Conservation (phyloP, 2,797 vertebrate species). For the Chelon labrosus region DNA sequence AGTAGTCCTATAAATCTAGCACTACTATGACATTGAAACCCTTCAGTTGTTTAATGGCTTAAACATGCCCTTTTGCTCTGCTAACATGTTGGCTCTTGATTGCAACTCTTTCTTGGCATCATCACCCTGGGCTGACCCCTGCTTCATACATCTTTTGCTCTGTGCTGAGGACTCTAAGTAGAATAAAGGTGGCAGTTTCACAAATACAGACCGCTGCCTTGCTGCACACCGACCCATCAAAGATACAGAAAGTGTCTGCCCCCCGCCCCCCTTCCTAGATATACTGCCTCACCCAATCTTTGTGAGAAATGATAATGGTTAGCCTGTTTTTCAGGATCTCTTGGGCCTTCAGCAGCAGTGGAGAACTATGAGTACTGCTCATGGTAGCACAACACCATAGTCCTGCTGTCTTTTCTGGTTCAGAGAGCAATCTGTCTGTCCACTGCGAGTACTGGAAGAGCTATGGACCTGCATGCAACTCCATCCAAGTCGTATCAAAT, state of each 20-base stretch:
- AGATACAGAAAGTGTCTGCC: conserved; percentile 14
- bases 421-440: conserved; percentile 21
- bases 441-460: neutral
- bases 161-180: conserved; percentile 6
- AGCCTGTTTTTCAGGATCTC: conserved; percentile 32
- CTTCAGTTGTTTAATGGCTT: conserved; percentile 14
- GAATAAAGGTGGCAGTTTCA: conserved; percentile 28
- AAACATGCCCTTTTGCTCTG: conserved; percentile 5
- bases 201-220: conserved; percentile 38
- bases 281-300: conserved; percentile 17
- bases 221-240: conserved; percentile 39
- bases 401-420: conserved; percentile 18
- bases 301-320: conserved; percentile 40
- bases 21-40: conserved; percentile 10
- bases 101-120: conserved; percentile 14
- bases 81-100: conserved; percentile 10
- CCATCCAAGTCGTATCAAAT: neutral
- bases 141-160: conserved; percentile 18
- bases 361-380: conserved; percentile 21
- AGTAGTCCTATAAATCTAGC: conserved; percentile 3
- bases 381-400: conserved; percentile 12
- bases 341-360: conserved; percentile 23
- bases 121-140: conserved; percentile 3
- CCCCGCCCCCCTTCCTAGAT: conserved; percentile 19
- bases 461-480: neutral